A percentile compares a stretch with the other conserved stretches of the same genome.
phyloP scores from a whole-genome alignment of 2,797 vertebrate genomes.

The Acipenser transmontanus region DNA sequence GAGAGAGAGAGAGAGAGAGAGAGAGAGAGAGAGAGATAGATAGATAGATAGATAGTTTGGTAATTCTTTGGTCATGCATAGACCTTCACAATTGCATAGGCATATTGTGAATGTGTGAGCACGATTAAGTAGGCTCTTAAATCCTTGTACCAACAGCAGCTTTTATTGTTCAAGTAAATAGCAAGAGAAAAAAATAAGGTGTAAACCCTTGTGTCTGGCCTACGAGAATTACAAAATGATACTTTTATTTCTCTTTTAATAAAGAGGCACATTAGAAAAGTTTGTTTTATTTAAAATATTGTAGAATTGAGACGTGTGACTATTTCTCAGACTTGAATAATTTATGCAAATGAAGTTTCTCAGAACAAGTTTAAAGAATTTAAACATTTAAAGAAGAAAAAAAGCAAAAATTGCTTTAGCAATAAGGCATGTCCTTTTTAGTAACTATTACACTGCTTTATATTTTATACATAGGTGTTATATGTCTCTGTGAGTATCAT shows the following conservation, averaged over 20 bases:
- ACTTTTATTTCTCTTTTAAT: conserved; percentile 78
- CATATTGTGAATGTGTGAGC: conserved; percentile 73
- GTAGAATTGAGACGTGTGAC: conserved; percentile 50
- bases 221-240: conserved; percentile 75
- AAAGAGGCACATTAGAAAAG: conserved; percentile 83
- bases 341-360: conserved; percentile 54
- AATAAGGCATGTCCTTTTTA: conserved; percentile 27
- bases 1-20: no score
- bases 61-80: conserved; percentile 73
- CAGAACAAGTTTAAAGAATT: conserved; percentile 42
- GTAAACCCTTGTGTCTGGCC: conserved; percentile 57
- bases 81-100: conserved; percentile 68
- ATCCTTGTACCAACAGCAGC: conserved; percentile 53
- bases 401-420: conserved; percentile 47
- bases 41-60: conserved; percentile 31
- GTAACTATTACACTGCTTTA: conserved; percentile 52
- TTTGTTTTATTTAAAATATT: conserved; percentile 60
- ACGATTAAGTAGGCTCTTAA: conserved; percentile 56
- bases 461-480: conserved; percentile 50
- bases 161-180: conserved; percentile 55
- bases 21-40: conserved; percentile 4
- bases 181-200: conserved; percentile 35
- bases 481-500: conserved; percentile 49
- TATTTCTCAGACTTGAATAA: conserved; percentile 56
- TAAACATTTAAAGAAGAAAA: conserved; percentile 28